A percentile compares a stretch with the other conserved stretches of the same genome.
Conservation (phyloP, 2,888 invertebrate genomes). For the Tetanocera ferruginea region DNA sequence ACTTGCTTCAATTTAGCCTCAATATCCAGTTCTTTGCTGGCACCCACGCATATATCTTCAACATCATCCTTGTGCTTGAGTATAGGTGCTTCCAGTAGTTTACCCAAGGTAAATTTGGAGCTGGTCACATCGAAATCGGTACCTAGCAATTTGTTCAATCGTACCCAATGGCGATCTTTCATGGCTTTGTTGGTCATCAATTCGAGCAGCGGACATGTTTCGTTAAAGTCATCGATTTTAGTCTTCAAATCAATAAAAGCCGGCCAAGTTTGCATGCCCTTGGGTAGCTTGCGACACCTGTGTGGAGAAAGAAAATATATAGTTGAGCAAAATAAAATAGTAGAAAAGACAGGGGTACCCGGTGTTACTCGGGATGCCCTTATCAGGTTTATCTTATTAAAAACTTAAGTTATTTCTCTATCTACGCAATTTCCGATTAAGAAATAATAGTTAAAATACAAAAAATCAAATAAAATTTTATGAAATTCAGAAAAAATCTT, state of each 20-base stretch:
- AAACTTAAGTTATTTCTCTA: no score
- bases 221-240: conserved; percentile 92
- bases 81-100: conserved; percentile 88
- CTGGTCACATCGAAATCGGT: conserved; percentile 85
- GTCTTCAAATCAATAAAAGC: conserved; percentile 87
- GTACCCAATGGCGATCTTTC: conserved; percentile 85
- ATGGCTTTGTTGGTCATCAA: conserved; percentile 90
- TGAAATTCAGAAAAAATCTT: no score
- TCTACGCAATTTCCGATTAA: no score
- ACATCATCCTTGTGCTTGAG: conserved; percentile 87
- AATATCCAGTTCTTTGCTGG: conserved; percentile 91
- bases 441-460: no score
- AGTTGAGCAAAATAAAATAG: neutral
- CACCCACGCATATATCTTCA: conserved; percentile 92
- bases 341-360: neutral
- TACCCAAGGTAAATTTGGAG: conserved; percentile 82
- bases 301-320: neutral
- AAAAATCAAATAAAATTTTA: no score
- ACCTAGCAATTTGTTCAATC: conserved; percentile 72
- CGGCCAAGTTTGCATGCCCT: conserved; percentile 89
- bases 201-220: conserved; percentile 87
- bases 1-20: conserved; percentile 89
- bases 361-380: no score
- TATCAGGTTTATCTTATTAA: no score
- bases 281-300: conserved; percentile 86